These are phyloP conservation scores for Dryomyza anilis DNA, from an alignment of 2,888 invertebrate genomes.

Conservation along the genomic window DNA sequence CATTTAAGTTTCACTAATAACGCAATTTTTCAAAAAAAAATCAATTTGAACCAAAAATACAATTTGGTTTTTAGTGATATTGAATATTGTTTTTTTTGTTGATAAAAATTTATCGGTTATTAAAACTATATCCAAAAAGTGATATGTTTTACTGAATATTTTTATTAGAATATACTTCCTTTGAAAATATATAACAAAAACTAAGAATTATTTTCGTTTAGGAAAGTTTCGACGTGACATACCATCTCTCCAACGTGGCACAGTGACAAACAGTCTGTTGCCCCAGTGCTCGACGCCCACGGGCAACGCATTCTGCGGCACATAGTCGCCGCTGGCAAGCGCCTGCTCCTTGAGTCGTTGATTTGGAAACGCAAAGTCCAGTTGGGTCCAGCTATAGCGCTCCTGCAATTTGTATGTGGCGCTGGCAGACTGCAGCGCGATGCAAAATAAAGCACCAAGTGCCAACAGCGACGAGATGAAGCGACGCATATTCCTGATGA, in stretches of 20 bases:
- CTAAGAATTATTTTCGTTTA: too few species aligned
- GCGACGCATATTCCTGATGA: neutral
- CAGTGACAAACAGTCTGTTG: slow-evolving; percentile 80
- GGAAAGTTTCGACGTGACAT: too few species aligned
- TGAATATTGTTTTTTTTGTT: too few species aligned
- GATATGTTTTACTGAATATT: too few species aligned
- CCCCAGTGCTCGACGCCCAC: slow-evolving; percentile 83
- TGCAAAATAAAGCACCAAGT: neutral
- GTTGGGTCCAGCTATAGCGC: slow-evolving; percentile 74
- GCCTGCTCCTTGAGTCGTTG: slow-evolving; percentile 68
- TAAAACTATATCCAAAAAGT: too few species aligned
- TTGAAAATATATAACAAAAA: too few species aligned
- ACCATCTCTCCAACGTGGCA: slow-evolving; percentile 83
- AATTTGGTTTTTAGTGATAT: too few species aligned
- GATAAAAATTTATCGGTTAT: too few species aligned
- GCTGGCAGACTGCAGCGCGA: slow-evolving; percentile 21
- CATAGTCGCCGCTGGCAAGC: slow-evolving; percentile 68
- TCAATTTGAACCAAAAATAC: too few species aligned
- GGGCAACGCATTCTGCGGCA: slow-evolving; percentile 79
- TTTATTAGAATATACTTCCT: too few species aligned
- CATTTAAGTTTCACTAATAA: too few species aligned
- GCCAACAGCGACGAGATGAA: neutral
- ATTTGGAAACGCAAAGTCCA: slow-evolving; percentile 79
- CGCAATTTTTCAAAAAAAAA: too few species aligned
- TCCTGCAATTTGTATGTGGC: slow-evolving; percentile 68